Conservation (phyloP, 2,113 vertebrate species). For the Pampusana beccarii region DNA sequence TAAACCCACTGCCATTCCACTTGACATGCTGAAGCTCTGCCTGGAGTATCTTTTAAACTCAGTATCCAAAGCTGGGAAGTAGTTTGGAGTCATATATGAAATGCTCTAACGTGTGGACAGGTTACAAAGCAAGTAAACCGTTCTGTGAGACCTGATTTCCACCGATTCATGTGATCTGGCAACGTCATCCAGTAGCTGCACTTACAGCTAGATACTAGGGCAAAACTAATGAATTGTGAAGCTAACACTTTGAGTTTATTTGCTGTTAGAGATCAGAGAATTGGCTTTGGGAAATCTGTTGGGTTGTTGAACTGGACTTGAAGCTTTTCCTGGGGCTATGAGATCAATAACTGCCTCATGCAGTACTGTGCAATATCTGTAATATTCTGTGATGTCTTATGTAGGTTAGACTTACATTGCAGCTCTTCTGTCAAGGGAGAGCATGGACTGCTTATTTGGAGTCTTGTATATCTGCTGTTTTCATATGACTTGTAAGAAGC, state of each 20-base stretch:
- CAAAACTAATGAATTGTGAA: neutral
- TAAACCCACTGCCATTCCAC: neutral
- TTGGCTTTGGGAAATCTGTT: neutral
- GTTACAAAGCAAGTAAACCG: neutral
- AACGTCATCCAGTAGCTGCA: neutral
- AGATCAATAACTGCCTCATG: neutral
- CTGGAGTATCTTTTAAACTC: neutral
- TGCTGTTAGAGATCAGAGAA: neutral
- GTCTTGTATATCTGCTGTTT: neutral
- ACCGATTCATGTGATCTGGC: fast-evolving
- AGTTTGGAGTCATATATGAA: neutral
- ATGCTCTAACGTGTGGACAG: neutral
- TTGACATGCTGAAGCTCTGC: neutral
- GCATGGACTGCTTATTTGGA: neutral
- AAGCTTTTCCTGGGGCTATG: neutral
- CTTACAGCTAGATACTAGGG: neutral
- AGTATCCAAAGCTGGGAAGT: neutral
- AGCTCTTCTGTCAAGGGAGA: neutral
- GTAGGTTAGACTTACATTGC: neutral
- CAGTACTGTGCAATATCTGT: neutral
- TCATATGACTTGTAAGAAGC: neutral
- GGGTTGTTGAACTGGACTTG: neutral
- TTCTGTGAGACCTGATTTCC: neutral
- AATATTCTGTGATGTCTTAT: neutral
- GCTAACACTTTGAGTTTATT: neutral